Evolutionary conservation across 2,797 vertebrate species (phyloP), one percentile per base, ranked within the genome.

Genomic region (Vespertilio murinus): DNA sequence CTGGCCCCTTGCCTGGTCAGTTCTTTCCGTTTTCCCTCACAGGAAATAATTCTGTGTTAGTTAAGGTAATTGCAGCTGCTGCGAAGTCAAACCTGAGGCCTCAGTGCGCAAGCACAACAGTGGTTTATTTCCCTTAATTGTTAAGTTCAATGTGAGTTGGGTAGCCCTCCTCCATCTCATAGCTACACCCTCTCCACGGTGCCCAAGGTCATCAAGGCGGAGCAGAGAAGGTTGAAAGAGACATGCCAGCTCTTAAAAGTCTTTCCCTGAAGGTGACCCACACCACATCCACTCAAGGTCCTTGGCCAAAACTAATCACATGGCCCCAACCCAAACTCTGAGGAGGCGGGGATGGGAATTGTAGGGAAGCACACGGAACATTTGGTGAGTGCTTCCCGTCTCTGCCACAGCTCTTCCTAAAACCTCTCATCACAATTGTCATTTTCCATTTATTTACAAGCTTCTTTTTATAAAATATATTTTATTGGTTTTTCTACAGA

Each of bases 121-220:
- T 13, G 18, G 18, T 30, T 70, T 28, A 74, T 54, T 69, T 79
- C 52, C 33, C 61, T 45, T 13, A 22, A 28, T 14, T 3, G n/a
- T 7, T 2, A 42, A 49, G 12, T 11, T 18, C 56, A 10, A 0
- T 9, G 6, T 25, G n/a, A 35, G 10, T 11, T 17, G 30, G 14
- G 33, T 11, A 73, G 38, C 12, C 13, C 6, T 67, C 65, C n/a
- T 38, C 13, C 17, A 11, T 35, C 42, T 14, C 40, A 18, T 1
- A 54, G 56, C 35, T 35, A 4, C 1, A 1, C 49, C 54, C 8
- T 67, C 54, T 30, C 7, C 56, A 0, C 0, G 3, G 42, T 11
- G 0, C n/a, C 84, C 8, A 2, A 47, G 40, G 90, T 71, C 52
- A 25, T 42, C 30, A 10, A 16, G 2, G n/a, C 30, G n/a, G 73